Evolutionary conservation across 2,888 invertebrate genomes (phyloP), one percentile per base, ranked within the genome.

Genomic region (Drosophila flavopinicola): DNA sequence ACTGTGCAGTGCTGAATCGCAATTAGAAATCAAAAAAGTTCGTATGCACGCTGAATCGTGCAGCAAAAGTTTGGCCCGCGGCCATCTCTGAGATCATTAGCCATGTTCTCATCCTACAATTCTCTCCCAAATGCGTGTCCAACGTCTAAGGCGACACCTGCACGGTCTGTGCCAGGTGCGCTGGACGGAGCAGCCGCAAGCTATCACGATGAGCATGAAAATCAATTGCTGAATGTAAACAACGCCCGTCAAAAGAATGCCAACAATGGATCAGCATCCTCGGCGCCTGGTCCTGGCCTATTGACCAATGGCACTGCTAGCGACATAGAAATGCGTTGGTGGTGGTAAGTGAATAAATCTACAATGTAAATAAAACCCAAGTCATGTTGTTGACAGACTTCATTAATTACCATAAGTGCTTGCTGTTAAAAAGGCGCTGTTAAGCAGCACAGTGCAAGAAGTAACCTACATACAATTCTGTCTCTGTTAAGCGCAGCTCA

Each of bases 261-360:
- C 3, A 67, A 54, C 33, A 77, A 65, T 32, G 67, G 71, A 25
- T 78, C 83, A 29, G 87, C 84, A 13, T 89, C 88, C 4, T 89
- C 88, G 10, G 89, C 89, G 6, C 88, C 88, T 10, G 88, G 88
- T 2, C 78, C 88, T 33, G 77, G 79, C 11, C 53, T 71, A 9
- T 32, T 74, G 3, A 52, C 65, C 25, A 73, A 78, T 54, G 75
- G 69, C 52, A 32, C 52, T 38, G 78, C 85, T 3, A 83, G 84
- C 45, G 90, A 91, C 56, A 87, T 88, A 25, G 90, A 90, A 68
- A 90, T 91, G 89, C 86, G 88, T 52, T 90, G 90, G 85, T 91
- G 91, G 91, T 91, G 91, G 91, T 91, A 89, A 89, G 89, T 88
- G 39, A 32, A 27, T 57, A 37, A 41, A 59, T 44, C 25, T n/a